These are phyloP conservation scores for Zophobas morio DNA, from an alignment of 1,140 invertebrate species.

Conservation along the genomic window DNA sequence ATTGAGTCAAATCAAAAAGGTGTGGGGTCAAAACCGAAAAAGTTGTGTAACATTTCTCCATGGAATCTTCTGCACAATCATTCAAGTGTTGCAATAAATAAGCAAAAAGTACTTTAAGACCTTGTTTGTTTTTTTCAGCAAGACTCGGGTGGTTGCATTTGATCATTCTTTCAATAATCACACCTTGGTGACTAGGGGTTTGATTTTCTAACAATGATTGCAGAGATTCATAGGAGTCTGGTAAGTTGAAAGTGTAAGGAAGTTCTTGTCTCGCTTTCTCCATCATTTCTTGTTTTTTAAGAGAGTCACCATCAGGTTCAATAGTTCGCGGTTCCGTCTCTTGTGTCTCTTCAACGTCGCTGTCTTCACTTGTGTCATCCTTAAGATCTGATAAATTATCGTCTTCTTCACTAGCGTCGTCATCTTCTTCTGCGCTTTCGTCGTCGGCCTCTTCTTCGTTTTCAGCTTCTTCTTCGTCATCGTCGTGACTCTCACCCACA, in stretches of 20 bases:
- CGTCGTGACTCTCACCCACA: conserved; percentile 58
- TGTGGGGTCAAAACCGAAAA: conserved; percentile 77
- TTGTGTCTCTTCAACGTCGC: conserved; percentile 38
- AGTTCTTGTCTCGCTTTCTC: conserved; percentile 76
- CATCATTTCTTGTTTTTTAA: conserved; percentile 70
- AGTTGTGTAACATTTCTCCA: conserved; percentile 73
- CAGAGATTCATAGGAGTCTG: conserved; percentile 78
- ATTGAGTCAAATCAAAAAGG: conserved; percentile 82
- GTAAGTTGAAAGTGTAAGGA: conserved; percentile 80
- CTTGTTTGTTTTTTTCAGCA: conserved; percentile 82
- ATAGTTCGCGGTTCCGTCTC: conserved; percentile 54
- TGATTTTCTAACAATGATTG: conserved; percentile 76
- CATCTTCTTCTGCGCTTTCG: conserved; percentile 64
- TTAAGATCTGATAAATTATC: conserved; percentile 62
- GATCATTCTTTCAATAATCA: conserved; percentile 86
- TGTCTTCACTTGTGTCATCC: conserved; percentile 60
- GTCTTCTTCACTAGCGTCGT: conserved; percentile 65
- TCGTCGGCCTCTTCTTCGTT: conserved; percentile 58
- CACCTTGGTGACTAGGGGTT: conserved; percentile 74
- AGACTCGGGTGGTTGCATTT: conserved; percentile 89
- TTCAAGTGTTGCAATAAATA: conserved; percentile 84
- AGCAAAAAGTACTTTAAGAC: conserved; percentile 80
- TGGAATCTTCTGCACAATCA: conserved; percentile 72
- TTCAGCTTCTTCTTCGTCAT: conserved; percentile 61
- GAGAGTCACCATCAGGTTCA: conserved; percentile 62